A percentile compares a stretch with the other conserved stretches of the same genome.
phyloP scores from a whole-genome alignment of 1,140 invertebrate species.

The Panagrolaimus sp. region DNA sequence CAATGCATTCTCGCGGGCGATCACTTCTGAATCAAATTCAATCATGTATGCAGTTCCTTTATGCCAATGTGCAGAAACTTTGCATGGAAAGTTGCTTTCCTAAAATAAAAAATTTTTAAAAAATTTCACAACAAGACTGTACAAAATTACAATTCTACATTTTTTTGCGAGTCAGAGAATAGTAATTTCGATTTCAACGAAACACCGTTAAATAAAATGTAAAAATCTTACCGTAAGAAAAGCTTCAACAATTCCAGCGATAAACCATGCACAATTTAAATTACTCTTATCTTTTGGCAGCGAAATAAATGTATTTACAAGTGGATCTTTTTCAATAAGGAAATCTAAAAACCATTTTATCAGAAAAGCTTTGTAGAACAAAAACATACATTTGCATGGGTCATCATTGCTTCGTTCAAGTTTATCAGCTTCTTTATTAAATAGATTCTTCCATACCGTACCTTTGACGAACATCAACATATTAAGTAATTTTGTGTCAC shows the following conservation, averaged over 20 bases:
- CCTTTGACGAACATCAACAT: slow-evolving; percentile 92
- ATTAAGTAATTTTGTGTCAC: slow-evolving; percentile 89
- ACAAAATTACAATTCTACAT: no score
- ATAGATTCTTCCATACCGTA: slow-evolving; percentile 92
- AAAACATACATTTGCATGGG: slow-evolving; percentile 72
- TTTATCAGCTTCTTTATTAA: slow-evolving; percentile 96
- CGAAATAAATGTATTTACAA: slow-evolving; percentile 94
- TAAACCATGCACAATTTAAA: slow-evolving; percentile 94
- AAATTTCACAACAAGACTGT: no score
- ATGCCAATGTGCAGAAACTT: slow-evolving; percentile 78
- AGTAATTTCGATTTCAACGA: no score
- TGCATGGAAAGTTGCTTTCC: slow-evolving; percentile 58
- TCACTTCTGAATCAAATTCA: slow-evolving; percentile 90
- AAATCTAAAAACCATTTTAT: slow-evolving; percentile 68
- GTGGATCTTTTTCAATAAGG: slow-evolving; percentile 93
- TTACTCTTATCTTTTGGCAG: slow-evolving; percentile 94
- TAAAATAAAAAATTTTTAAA: slow-evolving; percentile 40
- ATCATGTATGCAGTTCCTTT: slow-evolving; percentile 99
- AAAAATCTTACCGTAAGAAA: slow-evolving; percentile 73
- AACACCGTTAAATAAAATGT: no score
- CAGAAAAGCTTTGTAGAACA: slow-evolving; percentile 19
- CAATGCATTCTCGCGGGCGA: slow-evolving; percentile 81
- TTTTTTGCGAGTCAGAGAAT: no score
- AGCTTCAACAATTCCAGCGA: slow-evolving; percentile 93
- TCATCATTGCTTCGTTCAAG: slow-evolving; percentile 97